Base-by-base conservation (phyloP, 2,888 invertebrate genomes). In the Liopterus haemorrhoidalis region DNA sequence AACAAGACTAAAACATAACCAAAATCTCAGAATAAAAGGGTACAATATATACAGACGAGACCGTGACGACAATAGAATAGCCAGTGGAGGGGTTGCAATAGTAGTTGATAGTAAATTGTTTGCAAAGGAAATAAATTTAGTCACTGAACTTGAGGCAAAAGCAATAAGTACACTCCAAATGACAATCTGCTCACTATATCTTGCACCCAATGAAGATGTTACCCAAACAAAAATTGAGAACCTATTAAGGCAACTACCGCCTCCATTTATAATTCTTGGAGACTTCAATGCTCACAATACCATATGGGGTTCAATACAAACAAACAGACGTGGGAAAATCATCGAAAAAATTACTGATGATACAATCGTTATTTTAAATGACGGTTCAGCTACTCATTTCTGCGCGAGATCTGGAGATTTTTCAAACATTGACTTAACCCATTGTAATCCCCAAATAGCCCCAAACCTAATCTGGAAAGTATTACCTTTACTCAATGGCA, bases 181-280 rank as follows among this genome's bases (percentile, higher is more conserved):
- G 5, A 41, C 41, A 14, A 50, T 49, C 4, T 41, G 50, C 19
- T 47, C 43, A 27, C 22, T 50, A 16, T 52, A 48, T 28, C 30
- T 52, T 9, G 47, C 49, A n/a, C 42, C 41, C 18, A 31, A 41
- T 18, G 2, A 18, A 27, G 25, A 41, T 12, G n/a, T 49, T 3
- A 15, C 6, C 16, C 19, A 14, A 9, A 22, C 8, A 3, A 24
- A 37, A 41, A 12, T 58, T n/a, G 14, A 22, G 3, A 9, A 50
- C 15, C 18, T 54, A 5, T 46, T 52, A 2, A 21, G 46, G 4
- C 51, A 57, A 49, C 41, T 59, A 1, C 57, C 56, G 2, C 48
- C 45, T 38, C 57, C 56, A 1, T 43, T 47, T n/a, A 41, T 59
- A 3, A 37, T 57, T 2, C 16, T 54, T 1, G 58, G 57, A 1